phyloP scores from a whole-genome alignment of 2,113 vertebrate genomes.

The Capricornis sumatraensis region DNA sequence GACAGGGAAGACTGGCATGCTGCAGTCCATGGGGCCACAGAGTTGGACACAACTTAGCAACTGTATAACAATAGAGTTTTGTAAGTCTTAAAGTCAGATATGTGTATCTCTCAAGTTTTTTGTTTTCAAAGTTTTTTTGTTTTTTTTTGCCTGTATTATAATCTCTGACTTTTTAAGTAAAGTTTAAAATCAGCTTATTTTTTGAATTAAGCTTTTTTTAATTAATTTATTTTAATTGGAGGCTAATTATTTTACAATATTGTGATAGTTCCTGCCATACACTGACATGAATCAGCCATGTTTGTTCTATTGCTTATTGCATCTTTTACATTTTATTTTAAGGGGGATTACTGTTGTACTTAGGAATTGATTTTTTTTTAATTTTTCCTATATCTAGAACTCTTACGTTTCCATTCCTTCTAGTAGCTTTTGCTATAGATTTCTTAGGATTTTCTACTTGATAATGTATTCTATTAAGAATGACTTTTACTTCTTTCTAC shows the following conservation, averaged over 20 bases:
- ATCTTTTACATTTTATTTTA: neutral
- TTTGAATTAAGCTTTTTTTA: neutral
- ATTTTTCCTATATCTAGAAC: neutral
- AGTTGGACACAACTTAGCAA: neutral
- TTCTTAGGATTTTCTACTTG: neutral
- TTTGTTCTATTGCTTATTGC: neutral
- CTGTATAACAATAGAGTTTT: neutral
- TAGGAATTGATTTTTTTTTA: neutral
- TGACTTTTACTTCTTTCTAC: neutral
- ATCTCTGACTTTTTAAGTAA: neutral
- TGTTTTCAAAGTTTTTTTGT: neutral
- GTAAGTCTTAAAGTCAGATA: neutral
- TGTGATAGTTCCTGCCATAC: neutral
- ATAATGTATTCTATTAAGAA: neutral
- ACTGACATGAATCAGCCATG: fast-evolving
- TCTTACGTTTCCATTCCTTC: neutral
- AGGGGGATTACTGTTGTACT: neutral
- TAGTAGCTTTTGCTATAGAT: neutral
- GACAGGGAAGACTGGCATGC: neutral
- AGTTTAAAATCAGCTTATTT: neutral
- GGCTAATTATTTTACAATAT: neutral
- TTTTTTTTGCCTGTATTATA: neutral
- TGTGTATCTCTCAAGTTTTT: neutral
- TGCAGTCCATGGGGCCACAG: neutral
- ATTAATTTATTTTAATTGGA: neutral